Evolutionary conservation across 2,888 invertebrate genomes (phyloP), one percentile per base, ranked within the genome.

Genomic region (Agriopis aurantiaria): DNA sequence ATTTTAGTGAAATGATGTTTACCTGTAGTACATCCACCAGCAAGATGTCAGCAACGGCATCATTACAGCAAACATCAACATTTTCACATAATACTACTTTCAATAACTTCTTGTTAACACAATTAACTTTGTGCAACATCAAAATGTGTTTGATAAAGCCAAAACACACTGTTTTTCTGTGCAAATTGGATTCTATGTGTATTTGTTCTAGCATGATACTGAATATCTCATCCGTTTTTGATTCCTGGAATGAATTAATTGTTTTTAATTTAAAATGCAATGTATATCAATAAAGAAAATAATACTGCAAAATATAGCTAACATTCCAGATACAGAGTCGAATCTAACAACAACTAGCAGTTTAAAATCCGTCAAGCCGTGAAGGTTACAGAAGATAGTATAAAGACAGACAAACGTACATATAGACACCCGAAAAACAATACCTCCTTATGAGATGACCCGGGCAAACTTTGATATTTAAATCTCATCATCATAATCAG

Each of bases 21-120:
- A 92, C 93, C 89, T 89, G 82, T 49, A 93, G 73, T n/a, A 87
- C 82, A 75, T 84, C 83, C 45, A 78, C 65, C 46, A 92, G 78
- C 10, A 93, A 71, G 65, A 91, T 86, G 60, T 88, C 87, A 43
- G 83, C 85, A 2, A 92, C 86, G 69, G 80, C 81, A 59, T 85
- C 83, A 82, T 86, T 87, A 43, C 79, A 84, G 74, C 93, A 92
- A 3, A 85, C 76, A 12, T 91, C 87, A 69, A 93, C 80, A 68
- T 86, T 90, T 51, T 92, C 90, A 71, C 79, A 80, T n/a, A 93
- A 80, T 1, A 92, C 80, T 17, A 74, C 70, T 77, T 84, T 86
- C 67, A 91, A 87, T 43, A 82, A 82, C 72, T 81, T 88, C 66
- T 83, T 86, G 69, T 84, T 89, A 0, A 84, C 83, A 82, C 91